Percentiles rank a stretch among this genome's conserved stretches.
phyloP scores from a whole-genome alignment of 2,888 invertebrate genomes.

The Tortrix viridana region DNA sequence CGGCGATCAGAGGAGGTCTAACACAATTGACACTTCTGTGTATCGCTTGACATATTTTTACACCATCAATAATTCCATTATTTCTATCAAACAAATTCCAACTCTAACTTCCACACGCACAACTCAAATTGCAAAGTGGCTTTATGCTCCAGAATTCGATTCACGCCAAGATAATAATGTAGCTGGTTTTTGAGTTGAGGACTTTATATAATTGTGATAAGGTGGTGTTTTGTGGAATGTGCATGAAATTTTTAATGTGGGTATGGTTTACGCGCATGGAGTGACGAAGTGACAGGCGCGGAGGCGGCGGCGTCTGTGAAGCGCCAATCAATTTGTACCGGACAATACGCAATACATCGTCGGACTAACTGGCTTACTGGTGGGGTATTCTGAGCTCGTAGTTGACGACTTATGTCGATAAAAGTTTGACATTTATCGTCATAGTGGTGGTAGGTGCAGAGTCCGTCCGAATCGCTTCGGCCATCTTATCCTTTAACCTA shows the following conservation, averaged over 20 bases:
- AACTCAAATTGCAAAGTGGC: constrained; percentile 5
- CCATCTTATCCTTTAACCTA: too few relatives aligned
- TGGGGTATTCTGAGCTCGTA: constrained; percentile 54
- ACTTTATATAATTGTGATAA: constrained; percentile 5
- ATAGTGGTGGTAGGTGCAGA: too few relatives aligned
- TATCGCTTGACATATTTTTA: constrained; percentile 49
- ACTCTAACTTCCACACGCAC: constrained; percentile 6
- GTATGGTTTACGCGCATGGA: constrained; percentile 60
- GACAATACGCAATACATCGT: constrained; percentile 78
- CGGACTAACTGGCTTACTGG: constrained; percentile 67
- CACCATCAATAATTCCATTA: constrained; percentile 38
- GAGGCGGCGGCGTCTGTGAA: constrained; percentile 71
- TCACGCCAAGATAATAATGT: constrained; percentile 2
- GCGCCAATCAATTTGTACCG: constrained; percentile 80
- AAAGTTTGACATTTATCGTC: background rate
- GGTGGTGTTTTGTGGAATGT: constrained; percentile 9
- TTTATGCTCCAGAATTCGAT: constrained; percentile 26
- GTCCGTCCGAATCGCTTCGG: too few relatives aligned
- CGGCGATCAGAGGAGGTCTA: constrained; percentile 44
- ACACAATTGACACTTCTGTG: constrained; percentile 48
- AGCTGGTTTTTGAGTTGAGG: background rate
- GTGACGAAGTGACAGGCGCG: constrained; percentile 76
- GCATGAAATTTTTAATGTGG: constrained; percentile 44
- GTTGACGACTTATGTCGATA: background rate
- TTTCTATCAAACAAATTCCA: background rate